Evolutionary conservation across 2,113 vertebrate genomes (phyloP), one percentile per base, ranked within the genome.

Genomic region (Solea solea): DNA sequence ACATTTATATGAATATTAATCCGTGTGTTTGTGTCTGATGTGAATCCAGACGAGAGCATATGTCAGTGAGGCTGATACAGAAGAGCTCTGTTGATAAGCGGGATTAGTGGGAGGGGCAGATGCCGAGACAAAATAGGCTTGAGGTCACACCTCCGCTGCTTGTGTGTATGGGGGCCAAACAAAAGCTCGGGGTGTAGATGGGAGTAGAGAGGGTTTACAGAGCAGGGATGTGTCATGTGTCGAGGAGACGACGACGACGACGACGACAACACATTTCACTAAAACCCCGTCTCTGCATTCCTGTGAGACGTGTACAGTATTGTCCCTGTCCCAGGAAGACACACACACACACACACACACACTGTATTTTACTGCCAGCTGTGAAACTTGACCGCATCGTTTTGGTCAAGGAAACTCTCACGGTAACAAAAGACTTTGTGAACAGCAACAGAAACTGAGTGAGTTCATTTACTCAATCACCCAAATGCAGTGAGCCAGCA

Each of bases 91-190:
- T 77, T 90, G 89, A 92, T 91, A 90, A 93, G 89, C 75, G 25
- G 91, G 92, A 92, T 92, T 93, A 92, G 87, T 84, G 82, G 82
- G 85, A 93, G 83, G 90, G 89, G 89, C 91, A 92, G 87, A 91
- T 90, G 92, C 82, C 78, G 71, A 89, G 88, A 90, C 90, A 84
- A 87, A 90, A 89, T 83, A 90, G 86, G 83, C 88, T 88, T 84
- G 82, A 90, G 89, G 89, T 90, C 88, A 91, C 87, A 90, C 89
- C 89, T 88, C 73, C 78, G 71, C 85, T 82, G 85, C 72, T 72
- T 69, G 25, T 65, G 72, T 76, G 63, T 76, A 65, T 80, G 27
- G 46, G 70, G 78, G 48, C 78, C 78, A 85, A 76, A 91, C 90
- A 89, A 90, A 90, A 71, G 69, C 87, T 78, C 61, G 1, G 58